Percentiles rank a stretch among this genome's conserved stretches.
phyloP scores from a whole-genome alignment of 2,797 vertebrate species.

The Spea hammondii region DNA sequence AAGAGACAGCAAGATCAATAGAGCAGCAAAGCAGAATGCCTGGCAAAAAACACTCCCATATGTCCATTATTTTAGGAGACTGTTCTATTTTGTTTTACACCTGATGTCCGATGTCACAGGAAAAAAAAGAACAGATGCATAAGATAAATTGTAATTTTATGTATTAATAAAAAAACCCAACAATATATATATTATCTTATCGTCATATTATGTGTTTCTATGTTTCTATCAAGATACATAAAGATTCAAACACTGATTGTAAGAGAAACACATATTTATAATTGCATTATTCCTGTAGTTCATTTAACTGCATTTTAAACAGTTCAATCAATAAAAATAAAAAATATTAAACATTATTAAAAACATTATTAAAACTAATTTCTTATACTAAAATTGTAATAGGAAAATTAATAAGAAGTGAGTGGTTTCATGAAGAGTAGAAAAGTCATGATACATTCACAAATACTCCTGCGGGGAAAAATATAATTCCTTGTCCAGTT shows the following conservation, averaged over 20 bases:
- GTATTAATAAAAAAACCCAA: background rate
- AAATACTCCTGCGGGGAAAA: too few species aligned
- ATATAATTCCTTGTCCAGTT: too few species aligned
- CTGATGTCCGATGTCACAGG: constrained; percentile 66
- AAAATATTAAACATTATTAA: background rate
- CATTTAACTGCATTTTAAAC: background rate
- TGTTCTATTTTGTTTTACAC: constrained; percentile 63
- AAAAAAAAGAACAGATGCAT: constrained; percentile 46
- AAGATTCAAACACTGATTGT: background rate
- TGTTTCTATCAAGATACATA: background rate
- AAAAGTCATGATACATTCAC: too few species aligned
- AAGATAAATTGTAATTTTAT: constrained; percentile 18
- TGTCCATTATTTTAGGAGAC: constrained; percentile 65
- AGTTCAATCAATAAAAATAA: background rate
- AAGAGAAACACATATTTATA: background rate
- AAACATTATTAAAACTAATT: too few species aligned
- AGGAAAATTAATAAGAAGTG: too few species aligned
- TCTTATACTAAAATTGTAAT: background rate
- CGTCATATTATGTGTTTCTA: too few species aligned
- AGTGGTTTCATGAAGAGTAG: too few species aligned
- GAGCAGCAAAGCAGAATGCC: constrained; percentile 63
- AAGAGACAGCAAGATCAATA: constrained; percentile 65
- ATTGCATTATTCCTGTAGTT: background rate
- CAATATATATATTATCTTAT: too few species aligned
- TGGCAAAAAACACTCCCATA: constrained; percentile 65